Evolutionary conservation across 2,888 invertebrate genomes (phyloP), one percentile per base, ranked within the genome.

Genomic region (Acronicta aceris): DNA sequence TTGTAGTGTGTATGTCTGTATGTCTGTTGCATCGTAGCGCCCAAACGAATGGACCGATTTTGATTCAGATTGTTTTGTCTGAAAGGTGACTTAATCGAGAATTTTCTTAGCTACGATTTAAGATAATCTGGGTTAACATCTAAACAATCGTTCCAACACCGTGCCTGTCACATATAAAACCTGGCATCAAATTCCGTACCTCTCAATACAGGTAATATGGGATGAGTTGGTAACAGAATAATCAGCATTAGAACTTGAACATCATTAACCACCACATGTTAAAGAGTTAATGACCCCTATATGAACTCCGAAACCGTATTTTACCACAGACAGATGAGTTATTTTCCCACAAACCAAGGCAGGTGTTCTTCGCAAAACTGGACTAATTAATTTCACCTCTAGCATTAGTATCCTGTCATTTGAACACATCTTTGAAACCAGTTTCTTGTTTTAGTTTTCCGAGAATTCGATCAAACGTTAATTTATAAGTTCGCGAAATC

Each of bases 301-400:
- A 3, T 27, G 4, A 41, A 41, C 27, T 0, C 30, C 10, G 13
- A 2, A 41, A 21, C 53, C 21, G 21, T 12, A 43, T n/a, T 13
- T 12, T 17, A 30, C n/a, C 17, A 57, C 45, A 4, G 16, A 71
- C 33, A 54, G 51, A 65, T 65, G 51, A 47, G 47, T 8, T 42
- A 5, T 9, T 43, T 58, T 65, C 50, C 43, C 66, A 68, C 56
- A 52, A 43, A 49, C 51, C 4, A 6, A 16, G 5, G 41, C 43
- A 67, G 50, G 65, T 58, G 71, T 64, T 57, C 1, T 54, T 65
- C 10, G 3, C n/a, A 43, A 13, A 49, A 51, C 27, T 58, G 43
- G 40, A 58, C 53, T 67, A 71, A 67, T 65, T 58, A 68, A 68
- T 67, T 56, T 56, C 36, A 55, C 56, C 48, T 70, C 48, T 12